Evolutionary conservation across 1,140 invertebrate species (phyloP).

Genomic region (Lanistes nyassanus): DNA sequence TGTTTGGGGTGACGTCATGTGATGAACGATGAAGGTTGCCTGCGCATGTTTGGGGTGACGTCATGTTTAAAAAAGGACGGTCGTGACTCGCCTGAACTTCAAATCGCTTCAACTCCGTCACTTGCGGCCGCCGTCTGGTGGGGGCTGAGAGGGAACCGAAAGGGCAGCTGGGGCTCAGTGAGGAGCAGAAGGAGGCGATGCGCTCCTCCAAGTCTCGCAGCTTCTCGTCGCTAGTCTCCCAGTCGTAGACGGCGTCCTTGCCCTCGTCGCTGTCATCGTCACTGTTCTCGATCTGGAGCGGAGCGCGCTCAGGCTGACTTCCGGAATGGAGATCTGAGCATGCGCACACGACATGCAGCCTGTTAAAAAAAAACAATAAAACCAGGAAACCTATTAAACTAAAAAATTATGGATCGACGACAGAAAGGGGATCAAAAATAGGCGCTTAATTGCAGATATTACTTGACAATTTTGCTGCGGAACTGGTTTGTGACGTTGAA

Average conservation of each 20-base stretch:
- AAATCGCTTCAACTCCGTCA: conserved; percentile 46
- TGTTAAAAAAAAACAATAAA: not conserved
- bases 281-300: conserved; percentile 1
- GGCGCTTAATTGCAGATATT: no score
- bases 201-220: conserved; percentile 45
- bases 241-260: conserved; percentile 53
- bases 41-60: no score
- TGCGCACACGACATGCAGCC: conserved; percentile 1
- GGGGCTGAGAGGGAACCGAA: not conserved
- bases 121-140: not conserved
- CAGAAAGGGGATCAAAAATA: not conserved
- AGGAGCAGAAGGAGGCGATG: conserved; percentile 48
- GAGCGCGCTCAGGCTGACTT: conserved; percentile 14
- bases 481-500: not conserved
- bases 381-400: not conserved
- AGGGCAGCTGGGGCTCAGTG: not conserved
- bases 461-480: not conserved
- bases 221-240: conserved; percentile 54
- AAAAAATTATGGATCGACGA: not conserved
- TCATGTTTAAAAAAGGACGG: not conserved
- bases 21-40: no score
- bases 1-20: no score
- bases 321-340: conserved; percentile 19
- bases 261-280: conserved; percentile 32
- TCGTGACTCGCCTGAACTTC: conserved; percentile 36